Evolutionary conservation across 2,797 vertebrate species (phyloP).

Genomic region (Cheirogaleus major): DNA sequence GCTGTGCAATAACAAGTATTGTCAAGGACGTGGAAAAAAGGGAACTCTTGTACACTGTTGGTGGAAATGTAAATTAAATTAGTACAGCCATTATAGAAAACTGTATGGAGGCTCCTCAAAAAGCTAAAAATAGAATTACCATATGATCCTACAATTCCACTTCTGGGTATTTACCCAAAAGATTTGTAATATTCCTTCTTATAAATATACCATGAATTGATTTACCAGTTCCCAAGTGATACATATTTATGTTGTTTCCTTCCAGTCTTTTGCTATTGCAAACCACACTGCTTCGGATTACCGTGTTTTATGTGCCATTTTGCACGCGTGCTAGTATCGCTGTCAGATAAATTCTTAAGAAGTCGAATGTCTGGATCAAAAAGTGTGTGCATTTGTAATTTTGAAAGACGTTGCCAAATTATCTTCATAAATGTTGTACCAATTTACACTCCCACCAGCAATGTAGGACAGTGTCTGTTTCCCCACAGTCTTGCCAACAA

Average conservation of each 20-base stretch:
- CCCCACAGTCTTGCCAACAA: conserved; percentile 45
- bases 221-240: neutral
- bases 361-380: conserved; percentile 35
- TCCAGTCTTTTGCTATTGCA: neutral
- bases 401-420: conserved; percentile 50
- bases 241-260: neutral
- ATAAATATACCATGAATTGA: neutral
- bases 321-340: neutral
- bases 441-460: conserved; percentile 61
- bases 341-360: neutral
- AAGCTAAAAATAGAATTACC: neutral
- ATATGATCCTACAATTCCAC: neutral
- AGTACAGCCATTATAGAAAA: neutral
- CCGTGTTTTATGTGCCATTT: neutral
- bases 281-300: neutral
- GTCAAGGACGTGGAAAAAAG: neutral
- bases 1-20: neutral
- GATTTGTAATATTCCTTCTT: neutral
- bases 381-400: neutral
- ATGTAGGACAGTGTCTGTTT: conserved; percentile 31
- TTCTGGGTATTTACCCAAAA: neutral
- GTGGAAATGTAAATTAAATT: neutral
- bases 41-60: neutral
- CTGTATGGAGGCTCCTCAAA: neutral
- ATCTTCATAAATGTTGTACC: conserved; percentile 60